phyloP scores from a whole-genome alignment of 2,113 vertebrate species.

The Vulpes ferrilata region DNA sequence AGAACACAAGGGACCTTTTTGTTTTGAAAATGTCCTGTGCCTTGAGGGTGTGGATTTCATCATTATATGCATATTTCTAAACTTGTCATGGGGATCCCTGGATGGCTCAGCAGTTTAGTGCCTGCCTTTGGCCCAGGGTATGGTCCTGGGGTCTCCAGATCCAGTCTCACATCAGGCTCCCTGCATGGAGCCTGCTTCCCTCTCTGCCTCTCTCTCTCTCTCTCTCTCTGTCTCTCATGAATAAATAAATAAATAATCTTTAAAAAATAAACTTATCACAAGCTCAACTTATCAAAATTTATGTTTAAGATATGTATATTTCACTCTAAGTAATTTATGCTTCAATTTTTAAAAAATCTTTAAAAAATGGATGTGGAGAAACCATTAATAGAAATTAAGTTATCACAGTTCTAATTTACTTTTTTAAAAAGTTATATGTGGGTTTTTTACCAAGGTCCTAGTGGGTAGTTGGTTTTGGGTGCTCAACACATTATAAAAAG shows the following conservation, averaged over 20 bases:
- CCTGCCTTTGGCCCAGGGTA: no score
- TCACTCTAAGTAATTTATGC: background rate
- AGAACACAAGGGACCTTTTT: background rate
- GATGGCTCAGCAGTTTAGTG: no score
- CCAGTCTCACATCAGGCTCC: no score
- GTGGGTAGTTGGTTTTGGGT: background rate
- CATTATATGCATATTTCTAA: background rate
- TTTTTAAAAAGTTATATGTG: background rate
- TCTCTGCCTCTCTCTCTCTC: no score
- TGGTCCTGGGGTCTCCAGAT: no score
- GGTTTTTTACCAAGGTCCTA: background rate
- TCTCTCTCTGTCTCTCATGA: no score
- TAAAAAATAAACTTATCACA: background rate
- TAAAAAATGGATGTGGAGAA: background rate
- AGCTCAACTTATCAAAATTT: background rate
- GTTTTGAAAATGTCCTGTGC: background rate
- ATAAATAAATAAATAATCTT: no score
- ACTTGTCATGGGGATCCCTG: background rate
- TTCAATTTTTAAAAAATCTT: background rate
- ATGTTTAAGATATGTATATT: background rate
- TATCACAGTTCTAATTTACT: background rate
- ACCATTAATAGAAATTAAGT: background rate
- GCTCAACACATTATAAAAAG: background rate
- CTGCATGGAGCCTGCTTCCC: no score
- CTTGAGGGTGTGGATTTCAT: background rate